Evolutionary conservation across 2,113 vertebrate genomes (phyloP), one percentile per base, ranked within the genome.

Genomic region (Epinephelus cyanopodus): DNA sequence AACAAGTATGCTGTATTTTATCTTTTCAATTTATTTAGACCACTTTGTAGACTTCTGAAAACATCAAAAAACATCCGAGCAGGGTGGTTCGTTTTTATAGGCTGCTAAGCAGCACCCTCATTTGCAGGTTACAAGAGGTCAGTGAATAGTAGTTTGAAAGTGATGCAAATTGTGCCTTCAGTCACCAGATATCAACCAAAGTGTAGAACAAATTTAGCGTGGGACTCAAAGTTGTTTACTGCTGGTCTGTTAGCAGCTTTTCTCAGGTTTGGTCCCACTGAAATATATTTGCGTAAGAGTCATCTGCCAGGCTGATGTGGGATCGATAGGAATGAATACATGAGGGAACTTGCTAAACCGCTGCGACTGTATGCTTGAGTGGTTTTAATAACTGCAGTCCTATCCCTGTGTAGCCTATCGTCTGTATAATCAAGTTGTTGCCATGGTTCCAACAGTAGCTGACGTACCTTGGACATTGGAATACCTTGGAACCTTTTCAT

Each of bases 401-500:
- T 14, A 39, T 71, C 33, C 1, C 13, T 48, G n/a, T 42, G 2
- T 25, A 45, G 11, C 42, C 42, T 45, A 5, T 39, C 54, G 11
- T 47, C 4, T 60, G 13, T n/a, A 3, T 11, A 23, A 27, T 65
- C 2, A 21, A 39, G 37, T 33, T 29, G 48, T n/a, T 17, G 1
- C 3, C 6, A 23, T 21, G 10, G 9, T n/a, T 60, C 5, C 6
- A 63, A 53, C 19, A 23, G 9, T 27, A 42, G 13, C 9, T 56
- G 7, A 82, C 62, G 1, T 83, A 95, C 95, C 95, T 94, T 95
- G 3, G 95, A 96, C 95, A 96, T 95, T n/a, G 92, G 92, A 78
- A 96, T 95, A 23, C 77, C 86, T 25, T 88, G 84, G 69, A 95
- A 95, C 57, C 18, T 72, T 79, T 89, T 92, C 42, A 79, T 21